A percentile compares a stretch with the other conserved stretches of the same genome.
Evolutionary conservation across 1,140 invertebrate genomes (phyloP).

Genomic region (Achroia grisella): DNA sequence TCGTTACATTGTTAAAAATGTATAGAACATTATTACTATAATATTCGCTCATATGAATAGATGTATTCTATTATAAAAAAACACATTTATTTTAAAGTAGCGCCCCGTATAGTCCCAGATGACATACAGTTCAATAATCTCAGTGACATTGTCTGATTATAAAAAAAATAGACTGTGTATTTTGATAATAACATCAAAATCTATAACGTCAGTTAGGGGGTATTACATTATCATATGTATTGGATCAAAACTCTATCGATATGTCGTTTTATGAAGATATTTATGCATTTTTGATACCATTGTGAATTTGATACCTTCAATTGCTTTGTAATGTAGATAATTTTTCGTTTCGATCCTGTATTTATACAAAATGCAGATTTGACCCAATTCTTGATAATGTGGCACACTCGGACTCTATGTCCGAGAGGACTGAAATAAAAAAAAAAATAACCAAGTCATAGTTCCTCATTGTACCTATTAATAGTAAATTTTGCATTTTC

Average conservation of each 20-base stretch:
- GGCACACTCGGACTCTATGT: no score
- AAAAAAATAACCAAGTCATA: conserved; percentile 65
- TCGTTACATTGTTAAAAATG: conserved; percentile 10
- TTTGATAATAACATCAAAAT: conserved; percentile 67
- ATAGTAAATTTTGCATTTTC: conserved; percentile 72
- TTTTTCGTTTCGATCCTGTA: no score
- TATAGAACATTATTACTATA: conserved; percentile 20
- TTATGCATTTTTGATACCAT: no score
- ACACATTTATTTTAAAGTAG: background rate
- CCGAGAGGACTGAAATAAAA: conserved; percentile 34
- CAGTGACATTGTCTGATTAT: conserved; percentile 44
- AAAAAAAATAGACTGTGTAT: conserved; percentile 58
- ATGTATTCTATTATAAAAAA: conserved; percentile 1
- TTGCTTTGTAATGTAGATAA: no score
- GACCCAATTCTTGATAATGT: no score
- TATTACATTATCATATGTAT: no score
- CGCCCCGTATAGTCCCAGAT: conserved; percentile 13
- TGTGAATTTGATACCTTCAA: no score
- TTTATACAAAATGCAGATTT: no score
- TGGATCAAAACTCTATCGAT: no score
- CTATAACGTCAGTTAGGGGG: conserved; percentile 35
- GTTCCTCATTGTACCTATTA: conserved; percentile 72
- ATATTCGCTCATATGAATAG: conserved; percentile 17
- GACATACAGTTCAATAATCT: conserved; percentile 43
- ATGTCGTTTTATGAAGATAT: no score